These are phyloP conservation scores for Gallinago undulata DNA, from an alignment of 2,113 vertebrate genomes.

Conservation along the genomic window DNA sequence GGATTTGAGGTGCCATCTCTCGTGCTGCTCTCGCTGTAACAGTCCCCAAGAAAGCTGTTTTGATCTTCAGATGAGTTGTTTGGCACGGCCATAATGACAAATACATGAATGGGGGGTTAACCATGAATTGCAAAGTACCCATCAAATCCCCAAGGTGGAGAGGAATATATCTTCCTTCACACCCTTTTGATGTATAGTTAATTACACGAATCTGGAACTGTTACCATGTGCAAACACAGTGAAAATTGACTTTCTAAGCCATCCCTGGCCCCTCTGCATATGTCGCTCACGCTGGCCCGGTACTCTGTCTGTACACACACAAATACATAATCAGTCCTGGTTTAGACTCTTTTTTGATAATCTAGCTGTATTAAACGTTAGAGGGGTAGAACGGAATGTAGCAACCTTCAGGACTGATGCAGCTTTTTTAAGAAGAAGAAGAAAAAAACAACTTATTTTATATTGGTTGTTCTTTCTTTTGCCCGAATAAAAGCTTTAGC, in stretches of 20 bases:
- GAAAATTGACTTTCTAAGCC: slow-evolving; percentile 65
- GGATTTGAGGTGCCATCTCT: slow-evolving; percentile 12
- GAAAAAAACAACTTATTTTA: slow-evolving; percentile 32
- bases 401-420: slow-evolving; percentile 58
- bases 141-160: slow-evolving; percentile 31
- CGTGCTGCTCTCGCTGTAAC: neutral
- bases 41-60: slow-evolving; percentile 31
- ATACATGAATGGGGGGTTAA: slow-evolving; percentile 19
- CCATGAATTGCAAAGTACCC: slow-evolving; percentile 52
- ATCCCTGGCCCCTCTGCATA: slow-evolving; percentile 46
- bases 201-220: slow-evolving; percentile 64
- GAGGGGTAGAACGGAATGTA: slow-evolving; percentile 24
- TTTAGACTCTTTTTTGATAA: slow-evolving; percentile 5
- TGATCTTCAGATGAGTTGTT: slow-evolving; percentile 52
- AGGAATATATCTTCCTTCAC: slow-evolving; percentile 50
- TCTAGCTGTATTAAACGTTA: neutral
- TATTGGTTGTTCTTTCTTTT: slow-evolving; percentile 73
- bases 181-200: slow-evolving; percentile 62
- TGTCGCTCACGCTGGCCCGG: neutral
- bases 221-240: slow-evolving; percentile 61
- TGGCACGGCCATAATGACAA: slow-evolving; percentile 34
- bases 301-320: neutral
- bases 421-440: slow-evolving; percentile 32
- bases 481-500: slow-evolving; percentile 77
- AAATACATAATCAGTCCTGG: slow-evolving; percentile 1